These are phyloP conservation scores for Clarias macrocephalus DNA, from an alignment of 2,113 vertebrate species.

Conservation along the genomic window DNA sequence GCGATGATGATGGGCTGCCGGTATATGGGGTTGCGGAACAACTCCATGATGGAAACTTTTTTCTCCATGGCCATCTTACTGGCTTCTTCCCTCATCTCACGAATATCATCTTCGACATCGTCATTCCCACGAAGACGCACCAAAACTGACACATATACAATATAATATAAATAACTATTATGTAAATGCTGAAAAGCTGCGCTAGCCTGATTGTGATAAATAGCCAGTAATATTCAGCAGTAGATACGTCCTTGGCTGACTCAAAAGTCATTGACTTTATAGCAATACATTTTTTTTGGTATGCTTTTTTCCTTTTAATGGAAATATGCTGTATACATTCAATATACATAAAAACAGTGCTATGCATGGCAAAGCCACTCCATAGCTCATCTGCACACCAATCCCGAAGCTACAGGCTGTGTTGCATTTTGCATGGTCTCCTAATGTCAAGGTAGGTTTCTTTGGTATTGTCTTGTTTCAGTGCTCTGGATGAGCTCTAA, in stretches of 20 bases:
- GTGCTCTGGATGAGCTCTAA: neutral
- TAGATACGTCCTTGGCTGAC: neutral
- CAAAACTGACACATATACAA: conserved; percentile 72
- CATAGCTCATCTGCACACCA: neutral
- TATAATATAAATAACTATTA: neutral
- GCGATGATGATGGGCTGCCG: conserved; percentile 88
- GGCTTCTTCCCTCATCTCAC: conserved; percentile 93
- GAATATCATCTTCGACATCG: conserved; percentile 83
- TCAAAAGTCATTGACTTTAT: neutral
- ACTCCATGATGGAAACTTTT: conserved; percentile 81
- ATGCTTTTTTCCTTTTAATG: neutral
- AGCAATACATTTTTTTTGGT: neutral
- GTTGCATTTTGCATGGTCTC: neutral
- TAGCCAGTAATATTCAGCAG: neutral
- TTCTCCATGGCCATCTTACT: conserved; percentile 85
- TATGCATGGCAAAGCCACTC: neutral
- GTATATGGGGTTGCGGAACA: conserved; percentile 83
- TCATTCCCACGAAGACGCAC: conserved; percentile 77
- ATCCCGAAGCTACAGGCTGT: neutral
- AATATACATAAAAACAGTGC: neutral
- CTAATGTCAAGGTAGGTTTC: neutral
- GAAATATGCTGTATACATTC: neutral
- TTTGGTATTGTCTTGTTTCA: neutral
- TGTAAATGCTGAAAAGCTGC: neutral
- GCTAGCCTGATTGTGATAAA: neutral